Base-by-base conservation (phyloP, 2,888 invertebrate genomes). In the Lithophane semibrunnea region DNA sequence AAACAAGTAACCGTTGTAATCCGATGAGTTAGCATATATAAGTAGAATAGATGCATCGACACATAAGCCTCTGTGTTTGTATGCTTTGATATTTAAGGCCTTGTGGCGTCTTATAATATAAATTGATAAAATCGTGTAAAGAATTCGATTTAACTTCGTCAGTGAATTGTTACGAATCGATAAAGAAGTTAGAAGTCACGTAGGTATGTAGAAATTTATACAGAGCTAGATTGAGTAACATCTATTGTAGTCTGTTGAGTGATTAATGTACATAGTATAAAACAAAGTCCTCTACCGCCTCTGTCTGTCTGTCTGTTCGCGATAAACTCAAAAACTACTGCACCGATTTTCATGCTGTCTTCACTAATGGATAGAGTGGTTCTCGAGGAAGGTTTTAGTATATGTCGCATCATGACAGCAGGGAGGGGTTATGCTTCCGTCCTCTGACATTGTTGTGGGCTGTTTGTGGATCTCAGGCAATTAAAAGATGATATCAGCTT, bases 1-100 rank as follows among this genome's bases (percentile, higher is more conserved):
- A 88, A 88, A 88, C 84, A 71, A 82, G 78, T 64, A 75, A 76
- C 75, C 73, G 85, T 79, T 82, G 84, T 77, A 87, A 86, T 85
- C 80, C 76, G 71, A 77, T 82, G 77, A 74, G 84, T 90, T 90
- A 88, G 88, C 88, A 91, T 90, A 86, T 73, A 84, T 87, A 84
- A 63, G 49, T 37, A 12, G 54, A 60, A 67, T 65, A 68, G 16
- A 18, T 58, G 68, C 65, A 64, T 74, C 18, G 16, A 69, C 2
- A 49, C 44, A 49, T 65, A 37, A 7, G 10, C n/a, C 18, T 16
- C 21, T 61, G 13, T 18, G 12, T 56, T 75, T 60, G 12, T 29
- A 37, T 18, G n/a, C 44, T 10, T 63, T 52, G 18, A 16, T 63
- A 63, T 49, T 58, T 76, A 68, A 56, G 18, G 16, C 67, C 21